Conservation (phyloP, 2,113 vertebrate genomes). For the Pao palembangensis region DNA sequence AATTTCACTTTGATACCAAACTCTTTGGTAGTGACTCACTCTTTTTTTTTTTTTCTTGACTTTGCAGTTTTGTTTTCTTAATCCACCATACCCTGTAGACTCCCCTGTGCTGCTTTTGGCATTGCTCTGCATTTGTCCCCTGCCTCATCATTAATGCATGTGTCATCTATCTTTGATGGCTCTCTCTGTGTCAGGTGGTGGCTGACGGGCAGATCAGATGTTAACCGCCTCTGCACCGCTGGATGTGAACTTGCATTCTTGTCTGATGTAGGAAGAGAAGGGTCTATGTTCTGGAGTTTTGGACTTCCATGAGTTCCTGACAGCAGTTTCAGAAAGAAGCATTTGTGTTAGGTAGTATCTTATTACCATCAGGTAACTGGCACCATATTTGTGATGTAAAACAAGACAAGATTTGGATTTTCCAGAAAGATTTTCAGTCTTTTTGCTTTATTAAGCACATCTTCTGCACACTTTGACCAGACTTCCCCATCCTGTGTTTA, state of each 20-base stretch:
- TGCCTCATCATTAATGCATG: conserved; percentile 68
- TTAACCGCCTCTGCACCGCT: conserved; percentile 14
- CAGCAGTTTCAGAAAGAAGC: neutral
- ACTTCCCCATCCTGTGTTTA: neutral
- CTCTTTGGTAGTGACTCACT: no score
- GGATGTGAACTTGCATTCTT: conserved; percentile 33
- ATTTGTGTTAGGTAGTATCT: no score
- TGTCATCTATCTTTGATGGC: conserved; percentile 69
- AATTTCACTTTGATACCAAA: no score
- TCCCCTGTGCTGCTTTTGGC: neutral
- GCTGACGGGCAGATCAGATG: conserved; percentile 46
- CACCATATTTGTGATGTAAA: no score
- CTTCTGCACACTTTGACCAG: neutral
- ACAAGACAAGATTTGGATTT: no score
- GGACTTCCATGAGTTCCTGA: neutral
- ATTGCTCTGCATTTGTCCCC: conserved; percentile 45
- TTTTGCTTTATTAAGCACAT: no score
- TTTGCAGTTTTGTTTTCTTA: no score
- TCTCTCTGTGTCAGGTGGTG: conserved; percentile 35
- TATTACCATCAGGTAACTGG: no score
- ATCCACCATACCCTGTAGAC: no score
- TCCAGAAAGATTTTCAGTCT: no score
- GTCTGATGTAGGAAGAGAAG: neutral
- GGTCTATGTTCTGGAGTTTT: neutral
- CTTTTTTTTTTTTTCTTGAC: no score